phyloP scores from a whole-genome alignment of 2,888 invertebrate genomes.

The Hypselothyrea guttata region DNA sequence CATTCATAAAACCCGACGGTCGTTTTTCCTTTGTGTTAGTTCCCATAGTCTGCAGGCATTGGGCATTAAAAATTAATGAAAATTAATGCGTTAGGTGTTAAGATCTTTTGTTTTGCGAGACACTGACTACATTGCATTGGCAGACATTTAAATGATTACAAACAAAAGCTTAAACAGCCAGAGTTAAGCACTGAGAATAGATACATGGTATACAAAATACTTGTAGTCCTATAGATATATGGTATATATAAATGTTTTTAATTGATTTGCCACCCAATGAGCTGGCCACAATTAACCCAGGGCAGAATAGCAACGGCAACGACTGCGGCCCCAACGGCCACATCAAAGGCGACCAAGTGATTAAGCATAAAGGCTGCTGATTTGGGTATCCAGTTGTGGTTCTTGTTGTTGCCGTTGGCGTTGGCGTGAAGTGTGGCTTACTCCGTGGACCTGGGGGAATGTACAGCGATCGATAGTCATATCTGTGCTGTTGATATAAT shows the following conservation, averaged over 20 bases:
- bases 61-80: conserved; percentile 43
- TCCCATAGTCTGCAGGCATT: conserved; percentile 27
- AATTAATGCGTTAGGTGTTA: conserved; percentile 50
- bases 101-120: conserved; percentile 27
- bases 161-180: conserved; percentile 17
- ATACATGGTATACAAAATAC: conserved; percentile 25
- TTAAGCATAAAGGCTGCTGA: conserved; percentile 70
- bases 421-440: neutral
- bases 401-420: neutral
- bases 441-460: conserved; percentile 6
- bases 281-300: conserved; percentile 73
- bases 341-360: conserved; percentile 66
- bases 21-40: neutral
- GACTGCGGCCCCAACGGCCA: conserved; percentile 48
- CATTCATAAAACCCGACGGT: conserved; percentile 2
- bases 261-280: conserved; percentile 76
- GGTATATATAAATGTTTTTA: conserved; percentile 36
- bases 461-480: conserved; percentile 45
- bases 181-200: conserved; percentile 32
- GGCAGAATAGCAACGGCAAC: conserved; percentile 32
- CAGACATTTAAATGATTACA: neutral
- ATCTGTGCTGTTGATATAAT: conserved; percentile 29
- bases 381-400: conserved; percentile 45
- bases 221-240: conserved; percentile 23
- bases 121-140: neutral